Conservation (phyloP, 2,888 invertebrate genomes). For the Tachina grossa region DNA sequence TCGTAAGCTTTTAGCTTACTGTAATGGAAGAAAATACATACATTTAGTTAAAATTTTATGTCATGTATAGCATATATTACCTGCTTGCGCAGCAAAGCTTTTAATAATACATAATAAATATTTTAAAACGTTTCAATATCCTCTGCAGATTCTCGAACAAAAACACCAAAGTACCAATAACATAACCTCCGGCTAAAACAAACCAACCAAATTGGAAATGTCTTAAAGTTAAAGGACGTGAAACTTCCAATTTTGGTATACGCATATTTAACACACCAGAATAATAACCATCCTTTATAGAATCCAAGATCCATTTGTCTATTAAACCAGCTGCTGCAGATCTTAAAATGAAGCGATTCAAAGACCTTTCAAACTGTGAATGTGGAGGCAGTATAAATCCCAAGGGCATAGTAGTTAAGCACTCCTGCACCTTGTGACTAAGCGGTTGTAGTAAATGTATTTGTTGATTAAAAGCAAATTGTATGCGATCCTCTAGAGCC, state of each 20-base stretch:
- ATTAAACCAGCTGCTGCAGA: conserved; percentile 73
- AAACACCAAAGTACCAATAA: conserved; percentile 58
- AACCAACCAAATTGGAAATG: conserved; percentile 76
- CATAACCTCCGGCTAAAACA: conserved; percentile 69
- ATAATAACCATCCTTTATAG: conserved; percentile 70
- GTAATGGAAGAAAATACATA: not conserved
- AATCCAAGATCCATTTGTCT: conserved; percentile 73
- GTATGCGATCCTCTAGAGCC: conserved; percentile 73
- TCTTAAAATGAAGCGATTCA: conserved; percentile 74
- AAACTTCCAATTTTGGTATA: conserved; percentile 20
- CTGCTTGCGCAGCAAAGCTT: not conserved
- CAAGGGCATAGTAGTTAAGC: conserved; percentile 73
- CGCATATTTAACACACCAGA: conserved; percentile 69
- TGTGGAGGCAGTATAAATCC: conserved; percentile 74
- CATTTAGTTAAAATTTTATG: not conserved
- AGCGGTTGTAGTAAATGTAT: conserved; percentile 71
- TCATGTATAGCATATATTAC: not conserved
- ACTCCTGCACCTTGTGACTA: conserved; percentile 72
- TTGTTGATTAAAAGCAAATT: conserved; percentile 74
- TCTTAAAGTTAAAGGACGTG: conserved; percentile 69
- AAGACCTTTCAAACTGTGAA: conserved; percentile 73
- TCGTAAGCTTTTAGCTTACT: not conserved
- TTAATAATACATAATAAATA: conserved; percentile 68
- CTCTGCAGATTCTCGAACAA: conserved; percentile 65
- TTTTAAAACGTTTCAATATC: conserved; percentile 60